phyloP scores from a whole-genome alignment of 30 jellyfish, hydroid and myxozoan species.

The Turritopsis rubra region DNA sequence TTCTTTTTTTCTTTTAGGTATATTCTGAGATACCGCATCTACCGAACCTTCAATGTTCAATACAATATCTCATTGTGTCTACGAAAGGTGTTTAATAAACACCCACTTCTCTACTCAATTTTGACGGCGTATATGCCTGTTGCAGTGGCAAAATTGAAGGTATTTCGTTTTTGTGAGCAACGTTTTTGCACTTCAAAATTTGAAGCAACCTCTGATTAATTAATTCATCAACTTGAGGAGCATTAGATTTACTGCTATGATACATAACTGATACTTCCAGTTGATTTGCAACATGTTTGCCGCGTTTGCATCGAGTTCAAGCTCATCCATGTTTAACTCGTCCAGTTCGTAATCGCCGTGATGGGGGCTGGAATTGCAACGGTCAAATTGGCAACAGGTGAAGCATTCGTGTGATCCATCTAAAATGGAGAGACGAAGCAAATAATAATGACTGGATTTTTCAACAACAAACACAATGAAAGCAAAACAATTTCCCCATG shows the following conservation, averaged over 20 bases:
- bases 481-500: not conserved
- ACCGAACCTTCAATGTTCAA: too few relatives aligned
- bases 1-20: too few relatives aligned
- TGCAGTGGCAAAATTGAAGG: too few relatives aligned
- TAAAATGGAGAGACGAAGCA: conserved; percentile 5
- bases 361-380: conserved; percentile 62
- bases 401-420: conserved; percentile 51
- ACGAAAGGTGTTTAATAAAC: too few relatives aligned
- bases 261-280: not conserved
- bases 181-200: too few relatives aligned
- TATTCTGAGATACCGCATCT: too few relatives aligned
- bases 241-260: not conserved
- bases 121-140: too few relatives aligned
- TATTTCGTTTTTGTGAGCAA: too few relatives aligned
- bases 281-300: not conserved
- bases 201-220: not conserved
- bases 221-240: not conserved
- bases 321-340: conserved; percentile 42
- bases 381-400: conserved; percentile 59
- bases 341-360: conserved; percentile 57
- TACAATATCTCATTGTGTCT: too few relatives aligned
- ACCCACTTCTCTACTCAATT: too few relatives aligned
- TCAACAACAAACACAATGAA: not conserved
- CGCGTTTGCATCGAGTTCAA: conserved; percentile 16
- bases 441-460: not conserved